Evolutionary conservation across 2,888 invertebrate species (phyloP).

Genomic region (Phalera bucephala): DNA sequence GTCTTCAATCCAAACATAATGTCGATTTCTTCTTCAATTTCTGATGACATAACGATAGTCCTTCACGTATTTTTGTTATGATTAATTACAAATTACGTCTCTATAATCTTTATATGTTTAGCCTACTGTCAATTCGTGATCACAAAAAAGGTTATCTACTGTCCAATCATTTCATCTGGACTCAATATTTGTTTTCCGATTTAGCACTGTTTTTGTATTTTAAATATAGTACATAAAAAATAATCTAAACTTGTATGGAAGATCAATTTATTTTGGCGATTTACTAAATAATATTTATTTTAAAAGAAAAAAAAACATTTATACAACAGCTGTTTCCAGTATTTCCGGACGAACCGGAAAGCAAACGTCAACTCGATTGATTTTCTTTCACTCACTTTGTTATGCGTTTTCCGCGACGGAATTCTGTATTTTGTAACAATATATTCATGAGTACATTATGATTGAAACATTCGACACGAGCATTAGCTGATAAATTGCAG

Average conservation of each 20-base stretch:
- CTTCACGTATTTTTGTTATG: no score
- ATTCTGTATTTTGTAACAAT: conserved; percentile 29
- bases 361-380: conserved; percentile 41
- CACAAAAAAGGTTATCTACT: no score
- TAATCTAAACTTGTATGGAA: no score
- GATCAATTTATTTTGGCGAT: no score
- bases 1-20: conserved; percentile 82
- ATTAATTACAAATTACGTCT: conserved; percentile 7
- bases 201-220: no score
- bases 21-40: conserved; percentile 51
- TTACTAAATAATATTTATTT: no score
- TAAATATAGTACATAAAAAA: conserved; percentile 6
- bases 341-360: background rate
- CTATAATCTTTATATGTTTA: no score
- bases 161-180: no score
- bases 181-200: no score
- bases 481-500: conserved; percentile 36
- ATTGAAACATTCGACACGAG: conserved; percentile 10
- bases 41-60: conserved; percentile 47
- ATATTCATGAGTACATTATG: conserved; percentile 39
- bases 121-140: no score
- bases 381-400: conserved; percentile 47
- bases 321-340: background rate
- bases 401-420: conserved; percentile 42
- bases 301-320: no score